Evolutionary conservation across 64 coral and sea anemone genomes (phyloP).

Genomic region (Anthopleura sola): DNA sequence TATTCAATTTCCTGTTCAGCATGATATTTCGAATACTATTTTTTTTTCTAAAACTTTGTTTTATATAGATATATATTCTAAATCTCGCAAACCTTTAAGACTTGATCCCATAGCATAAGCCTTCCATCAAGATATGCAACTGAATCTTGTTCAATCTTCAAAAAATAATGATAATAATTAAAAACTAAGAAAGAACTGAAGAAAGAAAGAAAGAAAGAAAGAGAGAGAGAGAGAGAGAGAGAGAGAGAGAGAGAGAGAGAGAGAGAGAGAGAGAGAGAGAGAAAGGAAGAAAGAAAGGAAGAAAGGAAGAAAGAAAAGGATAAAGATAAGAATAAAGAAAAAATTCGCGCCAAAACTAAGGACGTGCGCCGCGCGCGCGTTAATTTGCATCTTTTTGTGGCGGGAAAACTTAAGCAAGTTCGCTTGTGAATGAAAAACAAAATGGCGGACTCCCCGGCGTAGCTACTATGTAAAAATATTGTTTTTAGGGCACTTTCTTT

Average conservation of each 20-base stretch:
- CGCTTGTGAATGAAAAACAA: background rate
- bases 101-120: conserved; percentile 84
- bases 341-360: background rate
- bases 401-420: background rate
- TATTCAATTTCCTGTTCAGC: too few species aligned
- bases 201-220: background rate
- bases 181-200: background rate
- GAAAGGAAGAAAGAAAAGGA: background rate
- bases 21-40: too few species aligned
- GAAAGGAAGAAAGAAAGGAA: background rate
- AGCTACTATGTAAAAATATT: background rate
- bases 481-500: background rate
- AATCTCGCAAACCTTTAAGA: conserved; percentile 75
- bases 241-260: background rate
- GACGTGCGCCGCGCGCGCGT: background rate
- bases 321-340: background rate
- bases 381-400: background rate
- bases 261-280: background rate
- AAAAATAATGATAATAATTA: background rate
- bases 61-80: too few species aligned
- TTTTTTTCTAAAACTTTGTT: too few species aligned
- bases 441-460: too few species aligned
- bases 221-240: background rate
- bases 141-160: conserved; percentile 85
- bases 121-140: conserved; percentile 94